Base-by-base conservation (phyloP, 2,888 invertebrate genomes). In the Agriopis leucophaearia region DNA sequence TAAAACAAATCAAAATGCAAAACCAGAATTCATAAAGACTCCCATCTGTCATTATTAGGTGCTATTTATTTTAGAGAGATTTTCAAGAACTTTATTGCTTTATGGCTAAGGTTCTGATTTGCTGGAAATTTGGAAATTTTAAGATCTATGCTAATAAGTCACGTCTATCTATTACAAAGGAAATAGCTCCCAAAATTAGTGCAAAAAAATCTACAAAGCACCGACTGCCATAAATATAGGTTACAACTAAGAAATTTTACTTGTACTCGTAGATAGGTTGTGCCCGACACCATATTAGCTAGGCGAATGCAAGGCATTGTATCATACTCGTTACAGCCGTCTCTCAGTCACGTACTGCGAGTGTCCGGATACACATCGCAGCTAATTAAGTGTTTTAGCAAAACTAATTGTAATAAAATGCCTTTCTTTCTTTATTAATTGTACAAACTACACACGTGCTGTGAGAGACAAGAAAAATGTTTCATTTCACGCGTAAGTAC, bases 11-110 rank as follows among this genome's bases (percentile, higher is more conserved):
- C 35, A 57, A 57, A 57, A 57, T 57, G 57, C 57, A 57, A 47
- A 57, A 36, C 13, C 15, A 12, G 35, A 36, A 13, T 44, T 5
- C 36, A 9, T 18, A 27, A 27, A 44, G 42, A 56, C 27, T 16
- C 42, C 3, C 57, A 57, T 57, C 45, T 47, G 57, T 57, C 57
- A 57, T 47, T 57, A 57, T 57, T 57, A 57, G 57, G 13, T 42
- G 3, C 8, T 42, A 55, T 55, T 42, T 55, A 42, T 42, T 42
- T 55, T 42, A 27, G n/a, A 18, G 27, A 5, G 42, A 13, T 27
- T 27, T 42, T 18, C 1, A 8, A 10, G 42, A n/a, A 42, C 42
- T 36, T 13, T 44, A 55, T 55, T 18, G 18, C 12, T n/a, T 13
- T n/a, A 4, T 9, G 0, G 8, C 13, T 27, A 44, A 10, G 18